Conservation (phyloP, 92 coral and sea anemone species). For the Virgularia gustaviana region DNA sequence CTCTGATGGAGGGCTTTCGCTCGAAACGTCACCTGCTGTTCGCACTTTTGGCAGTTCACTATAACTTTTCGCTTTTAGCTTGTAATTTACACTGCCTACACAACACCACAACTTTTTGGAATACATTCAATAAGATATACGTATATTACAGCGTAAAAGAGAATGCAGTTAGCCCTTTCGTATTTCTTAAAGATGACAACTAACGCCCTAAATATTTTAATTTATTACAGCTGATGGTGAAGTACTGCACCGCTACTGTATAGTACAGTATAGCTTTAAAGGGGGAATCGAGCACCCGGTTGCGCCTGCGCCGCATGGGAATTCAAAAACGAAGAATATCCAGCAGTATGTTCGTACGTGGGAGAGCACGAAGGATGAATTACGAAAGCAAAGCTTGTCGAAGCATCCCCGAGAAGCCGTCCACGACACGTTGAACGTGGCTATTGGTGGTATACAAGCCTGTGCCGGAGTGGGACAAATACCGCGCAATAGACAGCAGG, state of each 20-base stretch:
- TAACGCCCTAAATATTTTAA: not conserved
- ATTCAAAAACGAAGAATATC: slow-evolving; percentile 26
- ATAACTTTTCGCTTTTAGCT: too few relatives aligned
- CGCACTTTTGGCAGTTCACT: too few relatives aligned
- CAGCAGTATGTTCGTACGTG: not conserved
- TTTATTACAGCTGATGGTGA: slow-evolving; percentile 43
- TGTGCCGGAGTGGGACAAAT: slow-evolving; percentile 54
- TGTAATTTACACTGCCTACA: too few relatives aligned
- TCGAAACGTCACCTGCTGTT: too few relatives aligned
- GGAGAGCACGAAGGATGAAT: not conserved
- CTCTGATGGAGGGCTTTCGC: too few relatives aligned
- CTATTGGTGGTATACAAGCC: slow-evolving; percentile 19
- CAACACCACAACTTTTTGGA: too few relatives aligned
- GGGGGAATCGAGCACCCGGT: slow-evolving; percentile 50
- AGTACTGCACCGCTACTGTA: slow-evolving; percentile 45
- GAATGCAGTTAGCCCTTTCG: not conserved
- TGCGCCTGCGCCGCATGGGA: slow-evolving; percentile 33
- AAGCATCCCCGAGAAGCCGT: not conserved
- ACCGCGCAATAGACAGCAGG: slow-evolving; percentile 60
- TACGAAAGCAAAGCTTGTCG: not conserved
- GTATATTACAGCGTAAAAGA: too few relatives aligned
- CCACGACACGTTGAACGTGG: not conserved
- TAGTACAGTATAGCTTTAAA: slow-evolving; percentile 57
- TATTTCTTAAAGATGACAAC: not conserved
- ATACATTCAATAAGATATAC: too few relatives aligned